Evolutionary conservation across 2,113 vertebrate genomes (phyloP).

Genomic region (Hippocampus barbouri): DNA sequence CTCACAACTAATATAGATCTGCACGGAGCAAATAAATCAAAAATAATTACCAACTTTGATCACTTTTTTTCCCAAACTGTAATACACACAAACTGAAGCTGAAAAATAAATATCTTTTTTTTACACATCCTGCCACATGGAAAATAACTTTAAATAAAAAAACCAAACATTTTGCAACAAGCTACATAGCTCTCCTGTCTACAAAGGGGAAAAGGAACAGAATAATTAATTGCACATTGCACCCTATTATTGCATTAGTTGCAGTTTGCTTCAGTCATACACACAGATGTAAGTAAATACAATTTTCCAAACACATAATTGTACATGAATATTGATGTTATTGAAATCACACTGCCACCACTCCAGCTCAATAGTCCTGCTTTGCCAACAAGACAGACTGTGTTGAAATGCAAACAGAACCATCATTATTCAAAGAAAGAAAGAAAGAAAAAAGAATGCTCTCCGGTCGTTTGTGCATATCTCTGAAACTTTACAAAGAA

Average conservation of each 20-base stretch:
- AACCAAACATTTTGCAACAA: conserved; percentile 24
- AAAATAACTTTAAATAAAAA: conserved; percentile 26
- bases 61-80: conserved; percentile 54
- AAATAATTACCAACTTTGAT: conserved; percentile 64
- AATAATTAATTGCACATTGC: conserved; percentile 71
- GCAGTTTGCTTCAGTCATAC: conserved; percentile 64
- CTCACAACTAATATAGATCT: conserved; percentile 74
- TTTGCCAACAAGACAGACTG: conserved; percentile 23
- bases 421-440: not conserved
- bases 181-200: conserved; percentile 42
- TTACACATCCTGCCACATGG: conserved; percentile 26
- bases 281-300: conserved; percentile 67
- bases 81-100: conserved; percentile 60
- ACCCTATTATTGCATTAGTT: conserved; percentile 74
- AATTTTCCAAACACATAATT: conserved; percentile 58
- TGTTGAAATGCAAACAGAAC: not conserved
- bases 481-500: conserved; percentile 12
- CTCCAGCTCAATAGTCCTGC: conserved; percentile 37
- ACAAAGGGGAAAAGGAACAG: conserved; percentile 33
- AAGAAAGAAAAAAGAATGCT: conserved; percentile 19
- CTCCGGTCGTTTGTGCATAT: conserved; percentile 13
- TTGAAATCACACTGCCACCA: conserved; percentile 59
- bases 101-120: conserved; percentile 42
- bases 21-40: conserved; percentile 69
- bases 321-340: conserved; percentile 60